phyloP scores from a whole-genome alignment of 2,113 vertebrate species.

The Thunnus maccoyii region DNA sequence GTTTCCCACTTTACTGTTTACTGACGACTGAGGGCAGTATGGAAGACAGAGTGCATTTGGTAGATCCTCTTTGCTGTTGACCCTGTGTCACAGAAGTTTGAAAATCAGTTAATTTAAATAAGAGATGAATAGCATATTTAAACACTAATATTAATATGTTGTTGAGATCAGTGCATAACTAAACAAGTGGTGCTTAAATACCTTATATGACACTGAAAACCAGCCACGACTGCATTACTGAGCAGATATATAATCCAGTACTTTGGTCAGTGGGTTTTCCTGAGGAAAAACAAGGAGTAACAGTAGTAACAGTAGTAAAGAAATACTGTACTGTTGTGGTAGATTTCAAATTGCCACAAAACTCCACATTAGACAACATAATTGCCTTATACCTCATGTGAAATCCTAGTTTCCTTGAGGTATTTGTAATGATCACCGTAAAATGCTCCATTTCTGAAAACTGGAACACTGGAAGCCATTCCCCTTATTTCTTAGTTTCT shows the following conservation, averaged over 20 bases:
- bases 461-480: neutral
- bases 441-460: neutral
- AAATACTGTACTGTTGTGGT: neutral
- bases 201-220: constrained; percentile 24
- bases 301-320: neutral
- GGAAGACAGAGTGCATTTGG: constrained; percentile 31
- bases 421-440: neutral
- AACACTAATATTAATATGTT: neutral
- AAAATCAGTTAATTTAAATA: constrained; percentile 29
- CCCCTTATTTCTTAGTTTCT: neutral
- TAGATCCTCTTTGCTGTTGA: neutral
- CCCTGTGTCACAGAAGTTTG: neutral
- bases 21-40: constrained; percentile 18
- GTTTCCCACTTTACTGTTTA: constrained; percentile 50
- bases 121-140: constrained; percentile 11
- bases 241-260: constrained; percentile 34
- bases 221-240: constrained; percentile 34
- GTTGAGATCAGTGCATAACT: neutral
- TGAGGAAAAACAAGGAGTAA: constrained; percentile 29
- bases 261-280: constrained; percentile 50
- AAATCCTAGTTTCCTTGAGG: neutral
- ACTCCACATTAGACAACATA: neutral
- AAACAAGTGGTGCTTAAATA: constrained; percentile 5
- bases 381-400: neutral
- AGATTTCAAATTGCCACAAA: neutral